Conservation (phyloP, 2,888 invertebrate genomes). For the Sphinx pinastri region DNA sequence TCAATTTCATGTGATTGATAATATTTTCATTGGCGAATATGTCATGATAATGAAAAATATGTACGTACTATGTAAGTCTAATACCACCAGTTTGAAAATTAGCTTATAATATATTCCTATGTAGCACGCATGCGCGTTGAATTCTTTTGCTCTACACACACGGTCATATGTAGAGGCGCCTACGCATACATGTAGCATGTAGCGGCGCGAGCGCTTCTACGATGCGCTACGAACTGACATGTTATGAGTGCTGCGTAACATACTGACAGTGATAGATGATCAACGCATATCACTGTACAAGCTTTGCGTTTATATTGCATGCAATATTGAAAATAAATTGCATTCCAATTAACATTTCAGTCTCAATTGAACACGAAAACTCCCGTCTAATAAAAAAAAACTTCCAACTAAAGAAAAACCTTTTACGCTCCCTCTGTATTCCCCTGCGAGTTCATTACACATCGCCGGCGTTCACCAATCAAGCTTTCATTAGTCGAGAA, state of each 20-base stretch:
- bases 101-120: neutral
- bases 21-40: too few relatives aligned
- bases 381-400: constrained; percentile 44
- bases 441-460: constrained; percentile 68
- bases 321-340: constrained; percentile 22
- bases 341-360: constrained; percentile 33
- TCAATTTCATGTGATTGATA: too few relatives aligned
- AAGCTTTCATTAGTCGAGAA: constrained; percentile 75
- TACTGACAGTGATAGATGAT: neutral
- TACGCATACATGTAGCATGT: constrained; percentile 49
- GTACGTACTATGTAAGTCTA: neutral
- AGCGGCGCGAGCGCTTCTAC: constrained; percentile 45
- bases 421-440: constrained; percentile 54
- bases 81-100: neutral
- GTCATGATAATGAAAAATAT: neutral
- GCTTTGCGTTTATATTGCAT: neutral
- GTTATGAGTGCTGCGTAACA: neutral
- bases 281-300: neutral
- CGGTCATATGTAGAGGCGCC: constrained; percentile 39
- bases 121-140: constrained; percentile 44
- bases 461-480: constrained; percentile 77
- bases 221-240: constrained; percentile 40
- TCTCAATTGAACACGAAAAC: constrained; percentile 52
- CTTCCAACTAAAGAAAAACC: constrained; percentile 46
- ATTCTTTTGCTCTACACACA: constrained; percentile 45